Percentiles rank a stretch among this genome's conserved stretches.
phyloP scores from a whole-genome alignment of 2,888 invertebrate species.

The Drosophila lacicola region DNA sequence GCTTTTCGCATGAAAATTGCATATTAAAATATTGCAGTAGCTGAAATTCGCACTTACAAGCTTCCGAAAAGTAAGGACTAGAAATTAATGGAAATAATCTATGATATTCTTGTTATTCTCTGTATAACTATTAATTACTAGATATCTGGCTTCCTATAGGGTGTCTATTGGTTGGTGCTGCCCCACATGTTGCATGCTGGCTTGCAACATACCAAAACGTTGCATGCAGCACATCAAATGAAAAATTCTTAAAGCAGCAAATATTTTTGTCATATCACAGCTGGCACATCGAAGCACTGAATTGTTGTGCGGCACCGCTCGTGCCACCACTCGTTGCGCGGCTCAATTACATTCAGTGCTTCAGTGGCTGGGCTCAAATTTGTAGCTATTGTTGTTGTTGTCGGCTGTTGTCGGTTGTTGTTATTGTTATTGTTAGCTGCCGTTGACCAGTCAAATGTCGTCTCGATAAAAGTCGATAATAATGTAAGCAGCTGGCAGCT shows the following conservation, averaged over 20 bases:
- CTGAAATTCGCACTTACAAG: too few relatives aligned
- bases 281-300: constrained; percentile 21
- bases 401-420: background rate
- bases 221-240: constrained; percentile 41
- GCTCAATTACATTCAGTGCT: constrained; percentile 37
- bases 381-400: constrained; percentile 17
- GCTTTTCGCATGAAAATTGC: background rate
- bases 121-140: too few relatives aligned
- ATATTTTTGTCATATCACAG: constrained; percentile 31
- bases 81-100: too few relatives aligned
- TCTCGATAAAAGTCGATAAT: constrained; percentile 74
- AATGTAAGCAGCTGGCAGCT: constrained; percentile 70
- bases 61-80: too few relatives aligned
- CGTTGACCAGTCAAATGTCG: constrained; percentile 71
- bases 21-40: too few relatives aligned
- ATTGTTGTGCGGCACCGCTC: constrained; percentile 32
- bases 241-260: constrained; percentile 27
- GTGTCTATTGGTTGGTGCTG: too few relatives aligned
- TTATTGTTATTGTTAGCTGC: constrained; percentile 28
- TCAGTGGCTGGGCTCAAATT: constrained; percentile 39
- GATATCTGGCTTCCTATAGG: too few relatives aligned
- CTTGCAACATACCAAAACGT: constrained; percentile 1
- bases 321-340: constrained; percentile 29
- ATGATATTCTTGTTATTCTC: too few relatives aligned
- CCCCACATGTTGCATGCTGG: background rate